phyloP scores from a whole-genome alignment of 2,113 vertebrate species.

The Nettapus auritus region DNA sequence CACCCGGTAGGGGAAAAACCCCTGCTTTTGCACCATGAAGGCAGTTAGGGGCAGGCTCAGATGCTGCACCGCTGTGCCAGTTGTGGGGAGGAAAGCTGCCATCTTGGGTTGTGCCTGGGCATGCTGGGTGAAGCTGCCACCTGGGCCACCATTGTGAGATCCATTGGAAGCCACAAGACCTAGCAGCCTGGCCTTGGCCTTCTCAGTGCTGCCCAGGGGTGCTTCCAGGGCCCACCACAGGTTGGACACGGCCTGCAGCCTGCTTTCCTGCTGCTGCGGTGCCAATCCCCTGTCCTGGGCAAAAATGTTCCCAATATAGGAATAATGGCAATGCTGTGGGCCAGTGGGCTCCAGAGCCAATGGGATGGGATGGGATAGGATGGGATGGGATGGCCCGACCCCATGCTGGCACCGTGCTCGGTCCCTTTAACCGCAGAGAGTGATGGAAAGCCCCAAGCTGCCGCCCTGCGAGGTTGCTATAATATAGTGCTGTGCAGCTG shows the following conservation, averaged over 20 bases:
- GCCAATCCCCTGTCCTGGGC: too few species aligned
- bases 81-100: not conserved
- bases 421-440: conserved; percentile 52
- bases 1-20: not conserved
- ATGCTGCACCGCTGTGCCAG: not conserved
- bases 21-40: not conserved
- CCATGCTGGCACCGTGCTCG: not conserved
- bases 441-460: conserved; percentile 58
- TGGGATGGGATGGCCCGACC: not conserved
- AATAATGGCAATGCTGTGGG: too few species aligned
- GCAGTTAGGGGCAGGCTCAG: not conserved
- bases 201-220: too few species aligned
- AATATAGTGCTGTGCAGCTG: conserved; percentile 75
- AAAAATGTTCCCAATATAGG: too few species aligned
- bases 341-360: too few species aligned
- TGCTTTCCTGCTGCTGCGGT: too few species aligned
- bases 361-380: too few species aligned
- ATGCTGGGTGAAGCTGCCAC: not conserved
- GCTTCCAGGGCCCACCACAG: too few species aligned
- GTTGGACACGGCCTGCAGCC: too few species aligned
- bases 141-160: too few species aligned
- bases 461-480: conserved; percentile 40
- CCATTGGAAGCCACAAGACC: too few species aligned
- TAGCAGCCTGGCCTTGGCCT: too few species aligned
- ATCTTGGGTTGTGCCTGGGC: not conserved